Evolutionary conservation across 2,113 vertebrate species (phyloP), one percentile per base, ranked within the genome.

Genomic region (Syngnathus scovelli): DNA sequence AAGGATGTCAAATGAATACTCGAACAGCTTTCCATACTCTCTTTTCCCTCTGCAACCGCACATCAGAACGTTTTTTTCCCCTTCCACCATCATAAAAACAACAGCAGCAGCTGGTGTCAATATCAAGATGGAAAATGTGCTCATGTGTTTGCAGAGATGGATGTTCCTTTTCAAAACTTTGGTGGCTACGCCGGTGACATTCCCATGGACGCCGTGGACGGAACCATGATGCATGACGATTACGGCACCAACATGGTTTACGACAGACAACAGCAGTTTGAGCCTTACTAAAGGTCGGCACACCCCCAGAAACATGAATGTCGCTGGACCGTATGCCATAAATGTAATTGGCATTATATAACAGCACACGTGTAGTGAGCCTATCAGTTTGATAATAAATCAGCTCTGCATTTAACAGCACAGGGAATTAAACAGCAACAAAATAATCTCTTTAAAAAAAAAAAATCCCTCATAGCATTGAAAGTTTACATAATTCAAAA

Each of bases 71-170:
- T 18, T 18, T 21, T n/a, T 10, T 51, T 51, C 10, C 5, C 15
- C 19, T 9, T 4, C 49, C 49, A 10, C 46, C 16, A 10, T 52
- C 49, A 9, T n/a, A 52, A 52, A 52, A n/a, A 51, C 48, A n/a
- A 21, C 16, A 52, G 49, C 49, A 52, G 49, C 48, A 49, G 48
- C 49, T 21, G 7, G 8, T 21, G 49, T 52, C 19, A 52, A 52
- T n/a, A 52, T 52, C 49, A n/a, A 52, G 49, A n/a, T 52, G 49
- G 46, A 37, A 61, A 61, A 61, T 75, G 61, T 76, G 70, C 72
- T 84, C 78, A 38, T 82, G 71, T 73, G 73, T 78, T 78, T 80
- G 18, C 80, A 92, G 91, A 91, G 15, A 0, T 86, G 38, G 90
- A 91, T 0, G 18, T 1, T 63, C 68, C 48, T 64, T 88, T 64